Evolutionary conservation across 2,113 vertebrate genomes (phyloP).

Genomic region (Cheirogaleus medius): DNA sequence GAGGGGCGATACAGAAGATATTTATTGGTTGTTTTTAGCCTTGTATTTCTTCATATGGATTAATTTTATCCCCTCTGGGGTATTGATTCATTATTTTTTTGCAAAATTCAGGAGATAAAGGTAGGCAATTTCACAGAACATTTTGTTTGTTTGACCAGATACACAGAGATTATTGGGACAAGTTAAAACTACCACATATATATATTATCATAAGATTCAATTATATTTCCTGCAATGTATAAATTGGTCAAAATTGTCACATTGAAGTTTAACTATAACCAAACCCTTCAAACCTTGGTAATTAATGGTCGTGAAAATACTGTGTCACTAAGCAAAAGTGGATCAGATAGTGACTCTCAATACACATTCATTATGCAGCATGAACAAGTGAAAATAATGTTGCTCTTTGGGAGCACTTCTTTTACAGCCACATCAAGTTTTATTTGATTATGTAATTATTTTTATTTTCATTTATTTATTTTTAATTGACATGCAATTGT

Average conservation of each 20-base stretch:
- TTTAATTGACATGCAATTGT: not conserved
- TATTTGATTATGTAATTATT: not conserved
- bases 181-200: slow-evolving; percentile 4
- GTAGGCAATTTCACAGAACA: not conserved
- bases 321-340: slow-evolving; percentile 55
- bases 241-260: slow-evolving; percentile 30
- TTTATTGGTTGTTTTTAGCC: not conserved
- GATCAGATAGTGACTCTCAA: slow-evolving; percentile 33
- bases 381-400: slow-evolving; percentile 31
- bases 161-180: slow-evolving; percentile 1
- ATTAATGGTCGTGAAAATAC: slow-evolving; percentile 49
- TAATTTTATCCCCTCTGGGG: not conserved
- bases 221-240: slow-evolving; percentile 25
- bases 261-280: not conserved
- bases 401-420: slow-evolving; percentile 20
- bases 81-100: slow-evolving; percentile 26
- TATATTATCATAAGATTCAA: slow-evolving; percentile 8
- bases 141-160: slow-evolving; percentile 32
- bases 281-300: not conserved
- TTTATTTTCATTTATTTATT: not conserved
- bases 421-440: not conserved
- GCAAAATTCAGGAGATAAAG: not conserved
- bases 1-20: not conserved
- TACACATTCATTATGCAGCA: slow-evolving; percentile 35
- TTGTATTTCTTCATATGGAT: slow-evolving; percentile 12